Evolutionary conservation across 2,888 invertebrate species (phyloP).

Genomic region (Folsomia manolachei): DNA sequence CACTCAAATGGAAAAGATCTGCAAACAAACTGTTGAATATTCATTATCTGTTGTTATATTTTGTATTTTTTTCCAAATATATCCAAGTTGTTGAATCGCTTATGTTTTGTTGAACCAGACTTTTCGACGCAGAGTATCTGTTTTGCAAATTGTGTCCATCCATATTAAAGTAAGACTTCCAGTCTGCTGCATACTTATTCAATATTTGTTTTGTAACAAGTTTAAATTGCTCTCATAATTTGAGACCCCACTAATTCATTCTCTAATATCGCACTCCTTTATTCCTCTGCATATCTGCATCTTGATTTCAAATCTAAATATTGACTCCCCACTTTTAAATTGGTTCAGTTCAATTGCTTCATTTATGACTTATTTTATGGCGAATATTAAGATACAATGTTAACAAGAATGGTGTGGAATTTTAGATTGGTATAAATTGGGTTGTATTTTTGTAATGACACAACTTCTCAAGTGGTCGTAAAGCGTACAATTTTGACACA

Average conservation of each 20-base stretch:
- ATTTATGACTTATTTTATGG: constrained; percentile 7
- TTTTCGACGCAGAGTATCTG: no score
- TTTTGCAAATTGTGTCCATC: no score
- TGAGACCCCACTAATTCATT: constrained; percentile 14
- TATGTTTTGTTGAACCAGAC: no score
- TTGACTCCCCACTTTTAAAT: constrained; percentile 6
- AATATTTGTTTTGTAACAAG: not conserved
- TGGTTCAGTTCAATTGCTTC: not conserved
- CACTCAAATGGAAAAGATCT: no score
- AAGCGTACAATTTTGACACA: no score
- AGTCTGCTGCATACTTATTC: no score
- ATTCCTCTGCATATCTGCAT: constrained; percentile 11
- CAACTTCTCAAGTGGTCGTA: not conserved
- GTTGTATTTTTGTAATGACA: not conserved
- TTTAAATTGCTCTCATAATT: not conserved
- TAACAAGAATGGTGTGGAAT: no score
- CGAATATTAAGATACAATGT: constrained; percentile 1
- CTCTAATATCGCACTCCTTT: not conserved
- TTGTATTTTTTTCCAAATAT: no score
- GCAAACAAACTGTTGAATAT: no score
- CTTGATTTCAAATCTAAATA: constrained; percentile 14
- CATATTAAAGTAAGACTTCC: no score
- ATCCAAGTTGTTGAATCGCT: no score
- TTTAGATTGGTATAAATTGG: constrained; percentile 18
- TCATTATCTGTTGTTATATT: no score